phyloP scores from a whole-genome alignment of 2,113 vertebrate genomes.

The Glareola pratincola region DNA sequence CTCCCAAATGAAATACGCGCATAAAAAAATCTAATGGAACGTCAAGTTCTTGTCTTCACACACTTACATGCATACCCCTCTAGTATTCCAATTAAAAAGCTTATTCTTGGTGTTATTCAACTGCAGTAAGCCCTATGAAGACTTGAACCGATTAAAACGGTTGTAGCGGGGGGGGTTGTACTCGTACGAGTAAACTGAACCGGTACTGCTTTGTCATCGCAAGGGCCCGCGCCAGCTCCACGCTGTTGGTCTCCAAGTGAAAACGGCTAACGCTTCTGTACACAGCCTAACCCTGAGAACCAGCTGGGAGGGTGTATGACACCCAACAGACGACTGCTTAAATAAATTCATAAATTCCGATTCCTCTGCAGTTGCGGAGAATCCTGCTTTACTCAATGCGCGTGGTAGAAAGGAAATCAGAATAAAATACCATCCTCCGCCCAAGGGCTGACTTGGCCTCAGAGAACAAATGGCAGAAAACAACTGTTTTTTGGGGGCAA shows the following conservation, averaged over 20 bases:
- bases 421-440: not conserved
- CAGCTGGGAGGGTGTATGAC: not conserved
- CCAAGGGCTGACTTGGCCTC: not conserved
- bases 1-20: not conserved
- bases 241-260: not conserved
- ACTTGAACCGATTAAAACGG: not conserved
- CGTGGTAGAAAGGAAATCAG: not conserved
- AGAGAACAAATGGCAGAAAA: not conserved
- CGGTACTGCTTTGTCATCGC: rapidly evolving
- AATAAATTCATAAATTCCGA: not conserved
- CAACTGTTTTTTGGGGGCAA: not conserved
- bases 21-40: not conserved
- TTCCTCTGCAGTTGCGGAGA: not conserved
- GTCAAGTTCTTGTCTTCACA: not conserved
- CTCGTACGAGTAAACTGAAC: rapidly evolving
- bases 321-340: not conserved
- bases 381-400: not conserved
- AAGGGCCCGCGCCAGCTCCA: not conserved
- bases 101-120: not conserved
- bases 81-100: not conserved
- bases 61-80: not conserved
- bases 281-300: not conserved
- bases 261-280: not conserved
- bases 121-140: not conserved
- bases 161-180: rapidly evolving